These are phyloP conservation scores for Spea multiplicata DNA, from an alignment of 2,113 vertebrate species.

Conservation along the genomic window DNA sequence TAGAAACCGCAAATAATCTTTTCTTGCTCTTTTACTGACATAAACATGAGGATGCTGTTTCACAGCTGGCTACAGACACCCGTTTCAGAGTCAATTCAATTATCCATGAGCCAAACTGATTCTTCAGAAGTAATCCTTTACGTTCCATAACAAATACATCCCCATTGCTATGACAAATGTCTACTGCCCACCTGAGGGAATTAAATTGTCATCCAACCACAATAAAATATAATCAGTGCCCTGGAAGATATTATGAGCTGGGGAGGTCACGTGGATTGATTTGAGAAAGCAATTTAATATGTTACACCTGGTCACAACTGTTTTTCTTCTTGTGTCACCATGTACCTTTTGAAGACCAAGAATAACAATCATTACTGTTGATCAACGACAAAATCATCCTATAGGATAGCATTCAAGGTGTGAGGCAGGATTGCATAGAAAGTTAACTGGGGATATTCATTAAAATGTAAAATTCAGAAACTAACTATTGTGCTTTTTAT, in stretches of 20 bases:
- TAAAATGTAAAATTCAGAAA: too few relatives aligned
- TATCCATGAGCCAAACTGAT: constrained; percentile 20
- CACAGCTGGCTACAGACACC: constrained; percentile 14
- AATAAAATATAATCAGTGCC: constrained; percentile 20
- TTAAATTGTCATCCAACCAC: constrained; percentile 18
- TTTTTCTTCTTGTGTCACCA: too few relatives aligned
- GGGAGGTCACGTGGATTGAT: constrained; percentile 22
- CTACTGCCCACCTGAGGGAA: constrained; percentile 20
- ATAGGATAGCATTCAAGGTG: too few relatives aligned
- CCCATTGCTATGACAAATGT: constrained; percentile 26
- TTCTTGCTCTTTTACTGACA: not conserved
- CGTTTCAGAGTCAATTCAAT: constrained; percentile 11
- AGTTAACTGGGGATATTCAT: too few relatives aligned
- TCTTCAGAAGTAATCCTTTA: constrained; percentile 28
- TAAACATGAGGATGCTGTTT: not conserved
- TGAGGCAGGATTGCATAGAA: too few relatives aligned
- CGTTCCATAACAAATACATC: constrained; percentile 20
- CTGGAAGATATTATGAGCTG: constrained; percentile 29
- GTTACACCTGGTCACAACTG: not conserved
- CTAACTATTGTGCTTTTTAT: too few relatives aligned
- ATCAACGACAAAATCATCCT: too few relatives aligned
- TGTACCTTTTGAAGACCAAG: too few relatives aligned
- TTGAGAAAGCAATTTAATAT: constrained; percentile 20
- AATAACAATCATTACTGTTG: too few relatives aligned
- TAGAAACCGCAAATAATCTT: too few relatives aligned